These are phyloP conservation scores for Propithecus perrieri DNA, from an alignment of 2,797 vertebrate genomes.

Conservation along the genomic window DNA sequence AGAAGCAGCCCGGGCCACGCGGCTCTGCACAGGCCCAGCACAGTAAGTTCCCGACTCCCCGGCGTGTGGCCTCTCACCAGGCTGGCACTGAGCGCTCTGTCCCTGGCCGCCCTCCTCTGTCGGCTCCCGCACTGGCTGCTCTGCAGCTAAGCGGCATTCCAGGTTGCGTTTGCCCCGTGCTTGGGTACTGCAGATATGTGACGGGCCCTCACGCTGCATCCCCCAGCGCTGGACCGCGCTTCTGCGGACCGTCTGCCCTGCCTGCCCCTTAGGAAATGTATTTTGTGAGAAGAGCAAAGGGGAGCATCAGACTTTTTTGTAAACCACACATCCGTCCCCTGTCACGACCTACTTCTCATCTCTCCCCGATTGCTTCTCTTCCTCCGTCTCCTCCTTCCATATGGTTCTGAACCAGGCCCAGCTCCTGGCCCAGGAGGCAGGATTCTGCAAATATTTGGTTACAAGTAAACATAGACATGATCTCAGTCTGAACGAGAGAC, in stretches of 20 bases:
- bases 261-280: neutral
- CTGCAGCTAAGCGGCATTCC: neutral
- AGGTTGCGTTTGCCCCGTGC: accelerated
- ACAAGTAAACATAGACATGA: neutral
- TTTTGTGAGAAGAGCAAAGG: neutral
- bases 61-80: accelerated
- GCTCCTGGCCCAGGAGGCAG: neutral
- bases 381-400: neutral
- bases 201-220: neutral
- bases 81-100: neutral
- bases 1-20: neutral
- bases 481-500: no score
- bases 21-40: neutral
- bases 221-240: no score
- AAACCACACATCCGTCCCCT: accelerated
- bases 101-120: neutral
- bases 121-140: neutral
- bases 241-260: neutral
- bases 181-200: neutral
- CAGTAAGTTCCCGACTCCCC: neutral
- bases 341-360: neutral
- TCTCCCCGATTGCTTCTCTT: neutral
- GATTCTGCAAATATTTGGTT: neutral
- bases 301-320: neutral
- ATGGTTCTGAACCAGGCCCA: neutral